These are phyloP conservation scores for Nibea albiflora DNA, from an alignment of 2,113 vertebrate genomes.

Conservation along the genomic window DNA sequence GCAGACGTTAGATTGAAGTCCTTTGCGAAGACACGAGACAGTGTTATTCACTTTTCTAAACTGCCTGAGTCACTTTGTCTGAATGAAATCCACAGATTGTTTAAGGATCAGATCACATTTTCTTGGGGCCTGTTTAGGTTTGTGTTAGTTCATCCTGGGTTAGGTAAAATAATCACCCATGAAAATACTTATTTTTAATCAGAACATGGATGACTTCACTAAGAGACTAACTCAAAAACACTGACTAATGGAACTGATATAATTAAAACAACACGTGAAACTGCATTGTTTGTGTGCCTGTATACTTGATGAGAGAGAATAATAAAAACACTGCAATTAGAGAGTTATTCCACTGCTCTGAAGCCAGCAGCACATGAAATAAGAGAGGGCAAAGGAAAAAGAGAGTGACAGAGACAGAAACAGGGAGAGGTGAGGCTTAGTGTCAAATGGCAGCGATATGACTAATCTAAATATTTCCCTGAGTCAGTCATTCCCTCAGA, in stretches of 20 bases:
- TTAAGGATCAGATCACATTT: neutral
- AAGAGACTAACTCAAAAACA: neutral
- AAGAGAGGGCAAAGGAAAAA: neutral
- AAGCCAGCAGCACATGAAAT: slow-evolving; percentile 52
- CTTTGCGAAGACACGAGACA: slow-evolving; percentile 1
- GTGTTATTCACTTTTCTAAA: slow-evolving; percentile 21
- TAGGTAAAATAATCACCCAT: slow-evolving; percentile 9
- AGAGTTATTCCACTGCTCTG: slow-evolving; percentile 6
- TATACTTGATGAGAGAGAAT: slow-evolving; percentile 17
- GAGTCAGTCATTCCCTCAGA: slow-evolving; percentile 56
- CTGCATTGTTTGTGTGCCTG: slow-evolving; percentile 1
- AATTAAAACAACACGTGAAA: slow-evolving; percentile 28
- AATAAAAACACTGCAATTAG: slow-evolving; percentile 3
- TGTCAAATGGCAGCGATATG: slow-evolving; percentile 52
- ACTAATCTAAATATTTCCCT: slow-evolving; percentile 61
- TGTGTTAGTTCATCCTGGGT: slow-evolving; percentile 12
- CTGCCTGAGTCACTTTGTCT: neutral
- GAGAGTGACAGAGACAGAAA: neutral
- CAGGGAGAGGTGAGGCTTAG: slow-evolving; percentile 24
- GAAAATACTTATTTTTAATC: neutral
- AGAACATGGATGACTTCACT: slow-evolving; percentile 19
- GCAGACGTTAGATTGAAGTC: neutral
- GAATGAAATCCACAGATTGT: slow-evolving; percentile 16
- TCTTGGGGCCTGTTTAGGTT: neutral
- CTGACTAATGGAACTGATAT: neutral